Evolutionary conservation across 2,797 vertebrate species (phyloP).

Genomic region (Clarias laeviceps): DNA sequence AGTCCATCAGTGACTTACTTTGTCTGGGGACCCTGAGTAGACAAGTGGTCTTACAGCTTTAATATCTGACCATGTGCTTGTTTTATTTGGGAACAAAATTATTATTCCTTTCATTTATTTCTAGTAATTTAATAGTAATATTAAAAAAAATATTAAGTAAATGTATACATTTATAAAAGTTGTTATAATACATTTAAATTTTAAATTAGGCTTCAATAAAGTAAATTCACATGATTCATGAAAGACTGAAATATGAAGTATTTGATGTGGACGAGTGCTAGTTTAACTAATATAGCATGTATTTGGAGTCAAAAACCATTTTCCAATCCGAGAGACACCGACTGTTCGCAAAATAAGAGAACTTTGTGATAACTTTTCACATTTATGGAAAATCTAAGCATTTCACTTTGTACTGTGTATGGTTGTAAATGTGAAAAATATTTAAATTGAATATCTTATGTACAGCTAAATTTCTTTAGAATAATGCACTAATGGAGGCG

Average conservation of each 20-base stretch:
- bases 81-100: neutral
- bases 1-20: slow-evolving; percentile 3
- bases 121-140: no score
- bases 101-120: neutral
- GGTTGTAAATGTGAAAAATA: no score
- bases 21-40: neutral
- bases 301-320: neutral
- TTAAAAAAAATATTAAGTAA: slow-evolving; percentile 8
- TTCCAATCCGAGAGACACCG: neutral
- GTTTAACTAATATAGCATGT: neutral
- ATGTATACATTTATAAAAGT: neutral
- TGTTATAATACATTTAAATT: neutral
- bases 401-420: no score
- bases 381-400: neutral
- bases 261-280: neutral
- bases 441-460: neutral
- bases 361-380: neutral
- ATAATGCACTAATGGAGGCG: neutral
- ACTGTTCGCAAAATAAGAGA: neutral
- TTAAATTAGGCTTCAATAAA: neutral
- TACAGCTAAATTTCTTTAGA: no score
- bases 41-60: neutral
- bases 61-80: neutral
- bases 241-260: neutral
- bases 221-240: neutral